Base-by-base conservation (phyloP, 2,888 invertebrate genomes). In the Hedya salicella region DNA sequence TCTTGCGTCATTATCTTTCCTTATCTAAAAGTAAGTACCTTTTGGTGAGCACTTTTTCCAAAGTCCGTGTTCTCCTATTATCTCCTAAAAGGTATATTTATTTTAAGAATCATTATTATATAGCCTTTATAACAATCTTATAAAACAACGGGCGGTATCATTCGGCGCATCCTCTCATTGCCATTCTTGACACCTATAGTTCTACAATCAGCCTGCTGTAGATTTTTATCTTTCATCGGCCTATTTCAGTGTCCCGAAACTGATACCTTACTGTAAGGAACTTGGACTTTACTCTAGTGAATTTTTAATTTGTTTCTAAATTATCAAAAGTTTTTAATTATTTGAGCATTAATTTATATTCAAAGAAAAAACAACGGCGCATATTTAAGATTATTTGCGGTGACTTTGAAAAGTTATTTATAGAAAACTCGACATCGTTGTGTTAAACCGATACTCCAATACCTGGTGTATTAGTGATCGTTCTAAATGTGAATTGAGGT, bases 241-340 rank as follows among this genome's bases (percentile, higher is more conserved):
- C 11, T 54, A 54, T 48, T 40, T 30, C 39, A 14, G 40, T 62
- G 17, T 54, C 16, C 44, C 46, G 25, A 46, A 63, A 61, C 42
- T 21, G 49, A 39, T 32, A 30, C 56, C 48, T 63, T 56, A 49
- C 49, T 49, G 50, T 49, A 44, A 32, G 32, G 19, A 50, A 57
- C 49, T 49, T 42, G 13, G 30, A 2, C 9, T 25, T 25, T 25
- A 36, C n/a, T 16, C 13, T 14, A 14, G 4, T 36, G 19, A 13
- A 36, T 46, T 39, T 19, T 50, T 52, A 9, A 62, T 25, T 48
- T 36, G 30, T 25, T 48, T 3, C 17, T 2, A 13, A 39, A 40
- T 19, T 49, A 48, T 63, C 48, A 19, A 30, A 63, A 21, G 46
- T 46, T 3, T 21, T 25, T 44, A 16, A 16, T 63, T 40, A 60